Conservation (phyloP, 92 coral and sea anemone genomes). For the Umimayanthus chanpuru region DNA sequence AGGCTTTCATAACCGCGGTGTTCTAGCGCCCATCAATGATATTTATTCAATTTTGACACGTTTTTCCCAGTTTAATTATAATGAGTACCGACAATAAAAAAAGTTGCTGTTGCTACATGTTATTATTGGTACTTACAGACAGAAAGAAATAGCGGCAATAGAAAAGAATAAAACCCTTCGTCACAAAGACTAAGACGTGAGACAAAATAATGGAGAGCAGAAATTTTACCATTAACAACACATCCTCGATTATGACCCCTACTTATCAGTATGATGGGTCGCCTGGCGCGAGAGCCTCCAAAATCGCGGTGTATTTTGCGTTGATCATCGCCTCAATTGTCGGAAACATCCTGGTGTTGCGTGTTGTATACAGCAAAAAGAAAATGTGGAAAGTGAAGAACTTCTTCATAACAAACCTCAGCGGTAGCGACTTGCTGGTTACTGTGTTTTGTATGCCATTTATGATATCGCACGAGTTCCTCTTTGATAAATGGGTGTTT, state of each 20-base stretch:
- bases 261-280: neutral
- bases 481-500: neutral
- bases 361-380: conserved; percentile 59
- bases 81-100: too few relatives aligned
- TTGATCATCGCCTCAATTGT: conserved; percentile 63
- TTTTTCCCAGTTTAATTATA: too few relatives aligned
- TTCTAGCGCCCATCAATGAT: too few relatives aligned
- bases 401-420: conserved; percentile 71
- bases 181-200: neutral
- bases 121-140: too few relatives aligned
- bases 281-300: conserved; percentile 46
- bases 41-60: too few relatives aligned
- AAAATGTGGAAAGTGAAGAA: conserved; percentile 82
- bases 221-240: neutral
- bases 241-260: neutral
- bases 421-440: conserved; percentile 74
- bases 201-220: neutral
- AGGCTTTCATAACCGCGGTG: too few relatives aligned
- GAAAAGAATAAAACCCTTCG: neutral
- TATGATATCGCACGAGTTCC: neutral
- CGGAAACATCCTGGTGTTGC: conserved; percentile 69
- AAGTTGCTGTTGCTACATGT: too few relatives aligned
- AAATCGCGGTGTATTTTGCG: conserved; percentile 55
- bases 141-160: too few relatives aligned
- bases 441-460: conserved; percentile 72